Conservation (phyloP, 1,140 invertebrate species). For the Arion vulgaris region DNA sequence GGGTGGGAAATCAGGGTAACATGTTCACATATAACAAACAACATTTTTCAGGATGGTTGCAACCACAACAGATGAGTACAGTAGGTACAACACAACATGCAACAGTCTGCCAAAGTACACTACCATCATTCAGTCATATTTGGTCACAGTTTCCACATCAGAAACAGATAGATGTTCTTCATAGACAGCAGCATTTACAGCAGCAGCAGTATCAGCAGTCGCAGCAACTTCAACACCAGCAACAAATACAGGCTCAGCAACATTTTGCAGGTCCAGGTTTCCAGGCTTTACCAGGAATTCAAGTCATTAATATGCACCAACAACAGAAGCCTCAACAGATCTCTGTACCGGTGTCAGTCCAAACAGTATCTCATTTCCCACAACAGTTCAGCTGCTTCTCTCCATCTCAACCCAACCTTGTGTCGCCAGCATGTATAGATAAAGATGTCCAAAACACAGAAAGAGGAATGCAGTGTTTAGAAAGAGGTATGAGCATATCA, state of each 20-base stretch:
- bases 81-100: neutral
- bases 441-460: neutral
- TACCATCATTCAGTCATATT: constrained; percentile 34
- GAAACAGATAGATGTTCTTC: constrained; percentile 17
- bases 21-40: constrained; percentile 6
- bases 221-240: neutral
- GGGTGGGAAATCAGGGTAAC: constrained; percentile 8
- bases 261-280: constrained; percentile 19
- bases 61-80: neutral
- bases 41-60: constrained; percentile 18
- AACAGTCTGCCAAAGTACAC: constrained; percentile 1
- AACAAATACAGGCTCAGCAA: neutral
- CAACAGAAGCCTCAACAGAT: constrained; percentile 23
- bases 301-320: constrained; percentile 28
- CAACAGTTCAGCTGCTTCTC: neutral
- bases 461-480: neutral
- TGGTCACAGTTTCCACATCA: constrained; percentile 40
- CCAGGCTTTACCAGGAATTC: constrained; percentile 22
- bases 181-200: constrained; percentile 16
- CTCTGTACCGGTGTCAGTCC: neutral
- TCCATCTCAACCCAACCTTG: neutral
- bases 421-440: neutral
- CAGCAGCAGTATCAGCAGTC: constrained; percentile 22
- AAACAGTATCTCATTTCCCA: neutral
- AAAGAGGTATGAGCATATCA: neutral